phyloP scores from a whole-genome alignment of 1,140 invertebrate species.

The Drosophila nebulosa region DNA sequence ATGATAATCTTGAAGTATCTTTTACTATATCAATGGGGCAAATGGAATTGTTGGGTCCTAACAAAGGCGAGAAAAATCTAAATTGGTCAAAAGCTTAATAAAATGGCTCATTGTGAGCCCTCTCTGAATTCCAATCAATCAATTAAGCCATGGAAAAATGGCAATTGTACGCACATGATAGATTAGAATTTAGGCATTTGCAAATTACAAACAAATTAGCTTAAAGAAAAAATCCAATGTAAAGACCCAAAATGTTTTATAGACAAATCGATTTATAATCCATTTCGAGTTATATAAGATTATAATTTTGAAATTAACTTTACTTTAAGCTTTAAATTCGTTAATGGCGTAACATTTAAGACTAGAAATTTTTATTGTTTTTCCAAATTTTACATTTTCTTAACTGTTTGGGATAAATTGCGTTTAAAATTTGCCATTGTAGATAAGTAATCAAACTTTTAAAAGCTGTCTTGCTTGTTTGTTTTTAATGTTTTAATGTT shows the following conservation, averaged over 20 bases:
- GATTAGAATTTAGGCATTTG: not conserved
- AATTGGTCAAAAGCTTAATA: not conserved
- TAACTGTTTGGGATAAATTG: no score
- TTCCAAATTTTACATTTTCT: no score
- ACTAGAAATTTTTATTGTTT: no score
- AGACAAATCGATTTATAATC: not conserved
- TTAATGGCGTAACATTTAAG: no score
- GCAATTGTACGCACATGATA: not conserved
- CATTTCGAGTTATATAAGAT: no score
- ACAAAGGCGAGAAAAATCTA: not conserved
- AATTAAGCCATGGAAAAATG: constrained; percentile 8
- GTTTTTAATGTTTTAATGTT: no score
- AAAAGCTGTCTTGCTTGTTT: no score
- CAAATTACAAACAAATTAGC: not conserved
- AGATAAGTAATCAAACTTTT: no score
- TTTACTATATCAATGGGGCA: constrained; percentile 13
- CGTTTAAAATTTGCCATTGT: no score
- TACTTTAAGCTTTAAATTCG: no score
- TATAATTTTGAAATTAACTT: no score
- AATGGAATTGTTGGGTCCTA: not conserved
- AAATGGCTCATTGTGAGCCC: not conserved
- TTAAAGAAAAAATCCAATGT: not conserved
- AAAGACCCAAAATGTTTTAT: not conserved
- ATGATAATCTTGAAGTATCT: constrained; percentile 44
- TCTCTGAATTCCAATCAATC: constrained; percentile 33